A percentile compares a stretch with the other conserved stretches of the same genome.
Evolutionary conservation across 2,113 vertebrate genomes (phyloP).

Genomic region (Procavia capensis): DNA sequence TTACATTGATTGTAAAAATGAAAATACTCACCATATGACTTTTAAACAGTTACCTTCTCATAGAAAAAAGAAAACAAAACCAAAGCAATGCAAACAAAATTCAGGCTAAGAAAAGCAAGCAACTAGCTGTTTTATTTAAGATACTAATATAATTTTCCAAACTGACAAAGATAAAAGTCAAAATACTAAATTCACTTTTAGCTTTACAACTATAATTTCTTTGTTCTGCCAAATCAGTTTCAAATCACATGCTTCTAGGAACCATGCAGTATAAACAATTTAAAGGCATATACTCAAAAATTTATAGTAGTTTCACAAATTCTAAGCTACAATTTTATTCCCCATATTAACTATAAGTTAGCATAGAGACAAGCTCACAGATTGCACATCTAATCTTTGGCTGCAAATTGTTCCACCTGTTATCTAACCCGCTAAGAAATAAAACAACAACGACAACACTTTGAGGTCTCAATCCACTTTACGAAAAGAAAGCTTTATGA

Average conservation of each 20-base stretch:
- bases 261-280: conserved; percentile 73
- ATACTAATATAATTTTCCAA: conserved; percentile 12
- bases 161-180: background rate
- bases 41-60: background rate
- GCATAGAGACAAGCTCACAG: conserved; percentile 91
- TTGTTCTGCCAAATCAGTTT: conserved; percentile 69
- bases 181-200: conserved; percentile 45
- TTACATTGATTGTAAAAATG: background rate
- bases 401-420: conserved; percentile 85
- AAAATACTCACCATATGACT: conserved; percentile 1
- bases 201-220: conserved; percentile 57
- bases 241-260: conserved; percentile 69
- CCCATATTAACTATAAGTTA: conserved; percentile 74
- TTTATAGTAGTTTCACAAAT: conserved; percentile 90
- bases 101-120: conserved; percentile 41
- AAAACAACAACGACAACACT: conserved; percentile 83
- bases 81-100: conserved; percentile 7
- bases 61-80: background rate
- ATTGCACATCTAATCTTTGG: conserved; percentile 85
- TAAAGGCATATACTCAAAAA: conserved; percentile 98
- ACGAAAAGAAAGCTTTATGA: conserved; percentile 93
- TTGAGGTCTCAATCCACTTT: conserved; percentile 91
- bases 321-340: conserved; percentile 76
- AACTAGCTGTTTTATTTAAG: conserved; percentile 3
- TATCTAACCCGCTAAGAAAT: conserved; percentile 89